Conservation (phyloP, 2,113 vertebrate genomes). For the Pseudois nayaur region DNA sequence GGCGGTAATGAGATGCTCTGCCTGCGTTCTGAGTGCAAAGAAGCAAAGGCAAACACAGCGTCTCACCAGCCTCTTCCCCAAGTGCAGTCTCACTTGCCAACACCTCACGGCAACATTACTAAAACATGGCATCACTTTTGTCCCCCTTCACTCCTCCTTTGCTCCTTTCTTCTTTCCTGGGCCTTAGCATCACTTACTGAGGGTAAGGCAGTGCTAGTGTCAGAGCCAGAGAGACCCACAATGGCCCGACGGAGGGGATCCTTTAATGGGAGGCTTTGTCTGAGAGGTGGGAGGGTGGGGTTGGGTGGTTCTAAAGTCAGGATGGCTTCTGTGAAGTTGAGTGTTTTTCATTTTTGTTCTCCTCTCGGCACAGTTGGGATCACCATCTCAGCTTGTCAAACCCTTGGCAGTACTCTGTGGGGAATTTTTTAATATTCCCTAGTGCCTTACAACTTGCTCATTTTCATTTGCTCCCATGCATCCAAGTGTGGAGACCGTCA, state of each 20-base stretch:
- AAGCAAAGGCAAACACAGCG: not conserved
- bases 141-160: not conserved
- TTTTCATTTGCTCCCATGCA: not conserved
- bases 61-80: not conserved
- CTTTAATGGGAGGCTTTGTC: not conserved
- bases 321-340: not conserved
- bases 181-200: not conserved
- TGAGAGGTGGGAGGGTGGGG: not conserved
- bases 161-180: not conserved
- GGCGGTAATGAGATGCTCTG: conserved; percentile 5
- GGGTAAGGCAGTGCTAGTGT: not conserved
- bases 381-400: not conserved
- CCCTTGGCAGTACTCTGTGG: not conserved
- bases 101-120: not conserved
- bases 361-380: not conserved
- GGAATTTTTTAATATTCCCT: not conserved
- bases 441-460: not conserved
- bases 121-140: not conserved
- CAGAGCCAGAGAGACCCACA: not conserved
- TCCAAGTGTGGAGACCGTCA: not conserved
- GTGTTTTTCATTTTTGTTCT: not conserved
- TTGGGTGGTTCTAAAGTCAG: not conserved
- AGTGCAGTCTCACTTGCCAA: not conserved
- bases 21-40: not conserved
- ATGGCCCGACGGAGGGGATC: not conserved